Base-by-base conservation (phyloP, 2,888 invertebrate genomes). In the Cephus spinipes region DNA sequence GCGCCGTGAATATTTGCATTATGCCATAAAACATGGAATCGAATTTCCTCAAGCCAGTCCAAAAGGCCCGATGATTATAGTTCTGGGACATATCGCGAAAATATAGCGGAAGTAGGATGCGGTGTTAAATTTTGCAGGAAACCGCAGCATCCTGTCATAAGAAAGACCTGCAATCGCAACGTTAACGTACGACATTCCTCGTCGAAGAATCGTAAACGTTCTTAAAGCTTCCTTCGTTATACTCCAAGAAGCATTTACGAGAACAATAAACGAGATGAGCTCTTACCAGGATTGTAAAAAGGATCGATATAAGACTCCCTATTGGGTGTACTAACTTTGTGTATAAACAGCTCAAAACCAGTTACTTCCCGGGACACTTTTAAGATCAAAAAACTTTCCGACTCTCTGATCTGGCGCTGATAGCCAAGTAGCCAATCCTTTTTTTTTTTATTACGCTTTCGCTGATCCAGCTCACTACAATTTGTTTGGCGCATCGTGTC, bases 1-100 rank as follows among this genome's bases (percentile, higher is more conserved):
- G 81, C 82, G 82, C 82, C 82, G 73, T 55, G 79, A 75, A 82
- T 55, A 55, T 82, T 82, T 80, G 80, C 79, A 78, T 82, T 80
- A 81, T 80, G 82, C 78, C 79, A 81, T 77, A 76, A 74, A 76
- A 69, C 55, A 76, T 76, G 79, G 78, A 81, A 81, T 78, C n/a
- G 68, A 78, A 73, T 23, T 40, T 30, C 11, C 23, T 12, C 69
- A 71, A 76, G 31, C 69, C 40, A 15, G 11, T 55, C 9, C 55
- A 55, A 55, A 9, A 23, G 23, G 9, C 55, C 6, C 1, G 23
- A 55, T 55, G 9, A 9, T 23, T 55, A 6, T 23, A 55, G 23
- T 23, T 23, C 23, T 2, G 2, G 9, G 23, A 55, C 55, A 23
- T 55, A 9, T 23, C 9, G 23, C 9, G 23, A 55, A 23, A 55